Conservation (phyloP, 2,113 vertebrate genomes). For the Larimichthys crocea region DNA sequence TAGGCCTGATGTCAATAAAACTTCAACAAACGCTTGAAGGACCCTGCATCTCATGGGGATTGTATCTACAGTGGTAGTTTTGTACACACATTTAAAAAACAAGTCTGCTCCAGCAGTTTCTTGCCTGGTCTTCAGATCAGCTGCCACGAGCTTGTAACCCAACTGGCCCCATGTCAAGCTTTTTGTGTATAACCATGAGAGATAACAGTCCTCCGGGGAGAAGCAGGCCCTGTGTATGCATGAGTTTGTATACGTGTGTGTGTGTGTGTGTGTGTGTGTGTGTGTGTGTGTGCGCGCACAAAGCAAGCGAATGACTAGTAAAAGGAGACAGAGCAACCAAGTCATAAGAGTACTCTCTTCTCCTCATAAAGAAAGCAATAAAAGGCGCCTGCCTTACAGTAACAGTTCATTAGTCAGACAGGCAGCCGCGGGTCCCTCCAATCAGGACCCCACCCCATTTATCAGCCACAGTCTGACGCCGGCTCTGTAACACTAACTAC, state of each 20-base stretch:
- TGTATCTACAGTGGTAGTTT: not conserved
- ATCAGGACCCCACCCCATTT: slow-evolving; percentile 59
- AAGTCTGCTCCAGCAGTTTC: not conserved
- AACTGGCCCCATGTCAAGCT: not conserved
- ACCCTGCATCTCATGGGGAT: not conserved
- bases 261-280: not conserved
- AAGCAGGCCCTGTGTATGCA: not conserved
- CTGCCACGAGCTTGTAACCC: not conserved
- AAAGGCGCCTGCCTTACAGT: slow-evolving; percentile 64
- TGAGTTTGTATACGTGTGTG: slow-evolving; percentile 1
- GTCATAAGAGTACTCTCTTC: slow-evolving; percentile 23
- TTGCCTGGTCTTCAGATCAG: slow-evolving; percentile 16
- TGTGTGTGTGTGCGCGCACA: not conserved
- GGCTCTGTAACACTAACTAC: slow-evolving; percentile 27
- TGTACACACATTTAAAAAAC: slow-evolving; percentile 1
- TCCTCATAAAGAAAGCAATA: slow-evolving; percentile 55
- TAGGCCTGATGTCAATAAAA: not conserved
- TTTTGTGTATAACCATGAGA: not conserved
- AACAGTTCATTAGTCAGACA: slow-evolving; percentile 74
- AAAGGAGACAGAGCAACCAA: slow-evolving; percentile 27
- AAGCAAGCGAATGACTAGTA: slow-evolving; percentile 18
- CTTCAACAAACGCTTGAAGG: not conserved
- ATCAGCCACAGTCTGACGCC: slow-evolving; percentile 53
- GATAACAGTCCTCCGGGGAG: not conserved
- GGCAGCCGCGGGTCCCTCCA: slow-evolving; percentile 59